Evolutionary conservation across 2,797 vertebrate species (phyloP).

Genomic region (Sebastes vulpes): DNA sequence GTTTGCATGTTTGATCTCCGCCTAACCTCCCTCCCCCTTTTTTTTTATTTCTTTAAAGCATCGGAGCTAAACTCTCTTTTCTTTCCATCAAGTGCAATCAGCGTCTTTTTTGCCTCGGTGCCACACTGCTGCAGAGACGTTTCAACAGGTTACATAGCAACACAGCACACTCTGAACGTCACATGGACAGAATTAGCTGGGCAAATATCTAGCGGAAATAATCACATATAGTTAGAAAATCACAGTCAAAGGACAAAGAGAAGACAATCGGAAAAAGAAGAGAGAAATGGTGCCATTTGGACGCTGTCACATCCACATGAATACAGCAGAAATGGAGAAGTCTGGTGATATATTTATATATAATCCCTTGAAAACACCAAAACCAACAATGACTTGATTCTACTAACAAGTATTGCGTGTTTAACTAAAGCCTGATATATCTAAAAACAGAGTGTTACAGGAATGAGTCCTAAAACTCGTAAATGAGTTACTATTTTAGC

Average conservation of each 20-base stretch:
- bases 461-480: too few species aligned
- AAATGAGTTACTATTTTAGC: too few species aligned
- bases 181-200: conserved; percentile 60
- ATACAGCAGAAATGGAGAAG: not conserved
- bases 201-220: conserved; percentile 52
- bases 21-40: not conserved
- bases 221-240: conserved; percentile 45
- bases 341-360: too few species aligned
- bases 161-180: conserved; percentile 17
- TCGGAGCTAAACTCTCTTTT: conserved; percentile 32
- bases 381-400: not conserved
- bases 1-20: conserved; percentile 48
- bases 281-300: not conserved
- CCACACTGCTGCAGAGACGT: conserved; percentile 16
- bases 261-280: not conserved
- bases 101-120: conserved; percentile 7
- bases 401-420: not conserved
- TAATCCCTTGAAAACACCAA: not conserved
- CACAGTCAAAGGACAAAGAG: not conserved
- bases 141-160: conserved; percentile 68
- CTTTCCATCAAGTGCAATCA: conserved; percentile 32
- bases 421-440: not conserved
- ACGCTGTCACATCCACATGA: not conserved
- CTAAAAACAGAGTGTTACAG: too few species aligned
- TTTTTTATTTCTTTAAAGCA: not conserved